These are phyloP conservation scores for Neuroterus valhalla DNA, from an alignment of 1,140 invertebrate species.

Conservation along the genomic window DNA sequence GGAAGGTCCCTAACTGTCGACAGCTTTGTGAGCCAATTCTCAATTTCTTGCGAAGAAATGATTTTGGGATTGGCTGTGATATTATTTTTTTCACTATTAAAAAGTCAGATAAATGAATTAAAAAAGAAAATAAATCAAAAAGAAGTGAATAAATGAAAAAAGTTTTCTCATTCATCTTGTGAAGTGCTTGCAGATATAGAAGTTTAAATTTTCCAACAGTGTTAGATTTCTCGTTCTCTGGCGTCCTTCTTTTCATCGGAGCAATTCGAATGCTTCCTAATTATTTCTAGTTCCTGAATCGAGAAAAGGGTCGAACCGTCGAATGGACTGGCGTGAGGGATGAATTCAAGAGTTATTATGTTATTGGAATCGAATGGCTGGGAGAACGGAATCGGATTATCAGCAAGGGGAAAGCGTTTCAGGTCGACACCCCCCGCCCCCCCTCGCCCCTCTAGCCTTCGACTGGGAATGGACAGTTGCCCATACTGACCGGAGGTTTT, in stretches of 20 bases:
- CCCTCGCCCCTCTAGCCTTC: slow-evolving; percentile 42
- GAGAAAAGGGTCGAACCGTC: slow-evolving; percentile 33
- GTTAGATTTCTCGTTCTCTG: slow-evolving; percentile 23
- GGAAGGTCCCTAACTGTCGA: too few species aligned
- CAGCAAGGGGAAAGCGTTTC: slow-evolving; percentile 41
- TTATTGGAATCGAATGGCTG: slow-evolving; percentile 62
- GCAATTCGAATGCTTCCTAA: slow-evolving; percentile 59
- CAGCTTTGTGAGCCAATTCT: too few species aligned
- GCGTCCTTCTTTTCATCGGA: slow-evolving; percentile 41
- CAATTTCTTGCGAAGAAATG: too few species aligned
- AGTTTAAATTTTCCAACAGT: slow-evolving; percentile 21
- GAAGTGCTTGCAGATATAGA: slow-evolving; percentile 17
- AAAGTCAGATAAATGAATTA: neutral
- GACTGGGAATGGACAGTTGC: slow-evolving; percentile 51
- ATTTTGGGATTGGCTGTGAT: too few species aligned
- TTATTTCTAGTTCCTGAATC: slow-evolving; percentile 57
- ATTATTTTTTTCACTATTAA: neutral
- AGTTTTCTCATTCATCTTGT: slow-evolving; percentile 22
- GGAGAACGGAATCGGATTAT: slow-evolving; percentile 57
- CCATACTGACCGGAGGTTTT: slow-evolving; percentile 25
- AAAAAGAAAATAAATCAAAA: neutral
- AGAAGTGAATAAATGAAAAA: slow-evolving; percentile 7
- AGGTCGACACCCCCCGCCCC: slow-evolving; percentile 41
- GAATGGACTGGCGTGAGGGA: slow-evolving; percentile 47
- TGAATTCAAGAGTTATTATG: slow-evolving; percentile 60